Base-by-base conservation (phyloP, 2,888 invertebrate species). In the Bombyx huttoni region DNA sequence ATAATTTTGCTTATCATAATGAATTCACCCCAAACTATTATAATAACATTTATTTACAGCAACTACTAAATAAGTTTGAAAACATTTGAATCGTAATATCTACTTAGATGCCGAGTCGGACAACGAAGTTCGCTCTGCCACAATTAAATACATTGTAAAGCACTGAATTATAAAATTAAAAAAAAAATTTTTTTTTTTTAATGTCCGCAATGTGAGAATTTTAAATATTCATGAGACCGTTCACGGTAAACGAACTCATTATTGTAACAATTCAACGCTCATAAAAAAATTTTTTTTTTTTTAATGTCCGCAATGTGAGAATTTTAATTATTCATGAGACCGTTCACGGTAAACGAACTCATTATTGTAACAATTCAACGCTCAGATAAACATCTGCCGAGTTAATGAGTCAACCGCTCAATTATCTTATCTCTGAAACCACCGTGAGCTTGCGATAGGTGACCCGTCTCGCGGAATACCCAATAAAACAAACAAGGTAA, bases 211-310 rank as follows among this genome's bases (percentile, higher is more conserved):
- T 65, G 64, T 65, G 60, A 59, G 63, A 56, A 58, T 62, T 64
- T 73, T 81, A 70, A 79, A 81, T 83, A 85, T 86, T 82, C 82
- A 83, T 85, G 73, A 79, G 75, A 58, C 58, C 61, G 62, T 59
- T 67, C 60, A n/a, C 75, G 75, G 81, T 79, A 80, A 79, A 77
- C 75, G 81, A 75, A 78, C 81, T 78, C 80, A 78, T 84, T 83
- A 80, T 66, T 63, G 62, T 70, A 8, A 69, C 67, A 69, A 78
- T 75, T 67, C 74, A 67, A 67, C 66, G 74, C 68, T 67, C 69
- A 78, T n/a, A 40, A 10, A 40, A 65, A 65, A 65, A 73, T 68
- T 73, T 72, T 72, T 70, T 73, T 72, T 68, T 66, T 60, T 68
- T 64, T 63, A 60, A 70, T 72, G 24, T 24, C 24, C 24, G 24